A percentile compares a stretch with the other conserved stretches of the same genome.
Evolutionary conservation across 2,888 invertebrate species (phyloP).

Genomic region (Clunio marinus): DNA sequence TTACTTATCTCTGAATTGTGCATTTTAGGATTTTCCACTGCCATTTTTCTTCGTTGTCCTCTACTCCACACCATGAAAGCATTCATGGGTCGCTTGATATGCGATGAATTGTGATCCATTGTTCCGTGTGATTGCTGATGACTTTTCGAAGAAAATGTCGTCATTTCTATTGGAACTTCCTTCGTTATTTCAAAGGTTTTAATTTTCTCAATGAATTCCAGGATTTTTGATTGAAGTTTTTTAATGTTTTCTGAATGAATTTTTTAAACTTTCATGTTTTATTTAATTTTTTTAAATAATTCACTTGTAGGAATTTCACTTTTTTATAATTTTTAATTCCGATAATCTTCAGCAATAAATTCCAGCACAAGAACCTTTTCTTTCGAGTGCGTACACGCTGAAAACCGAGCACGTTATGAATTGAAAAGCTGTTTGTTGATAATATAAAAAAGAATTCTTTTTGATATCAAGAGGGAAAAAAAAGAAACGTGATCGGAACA

Average conservation of each 20-base stretch:
- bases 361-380: neutral
- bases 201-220: constrained; percentile 29
- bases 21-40: constrained; percentile 91
- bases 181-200: constrained; percentile 23
- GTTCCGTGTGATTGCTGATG: constrained; percentile 25
- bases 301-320: neutral
- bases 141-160: constrained; percentile 31
- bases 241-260: neutral
- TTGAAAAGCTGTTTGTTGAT: constrained; percentile 28
- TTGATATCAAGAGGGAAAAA: constrained; percentile 30
- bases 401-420: constrained; percentile 27
- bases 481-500: constrained; percentile 32
- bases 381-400: constrained; percentile 13
- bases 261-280: neutral
- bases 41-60: constrained; percentile 85
- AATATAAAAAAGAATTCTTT: constrained; percentile 24
- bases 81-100: constrained; percentile 93
- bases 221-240: constrained; percentile 17
- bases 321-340: neutral
- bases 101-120: constrained; percentile 56
- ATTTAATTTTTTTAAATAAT: neutral
- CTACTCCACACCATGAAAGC: constrained; percentile 88
- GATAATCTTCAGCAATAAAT: neutral
- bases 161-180: neutral
- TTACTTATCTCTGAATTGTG: constrained; percentile 90